Evolutionary conservation across 2,113 vertebrate species (phyloP), one percentile per base, ranked within the genome.

Genomic region (Mormyrus lacerda): DNA sequence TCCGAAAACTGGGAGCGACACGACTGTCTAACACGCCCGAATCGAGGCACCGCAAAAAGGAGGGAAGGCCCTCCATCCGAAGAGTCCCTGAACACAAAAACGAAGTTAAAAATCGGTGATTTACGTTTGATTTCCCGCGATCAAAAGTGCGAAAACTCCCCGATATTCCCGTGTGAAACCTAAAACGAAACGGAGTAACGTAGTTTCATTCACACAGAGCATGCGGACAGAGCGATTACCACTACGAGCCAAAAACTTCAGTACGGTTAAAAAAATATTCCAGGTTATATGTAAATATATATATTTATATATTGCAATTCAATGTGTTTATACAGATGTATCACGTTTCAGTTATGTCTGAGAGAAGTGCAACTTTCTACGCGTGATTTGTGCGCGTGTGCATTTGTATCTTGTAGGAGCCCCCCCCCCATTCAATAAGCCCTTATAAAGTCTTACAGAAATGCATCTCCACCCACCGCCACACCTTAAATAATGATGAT

Each of bases 341-440:
- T 42, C 44, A 89, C 47, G 87, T 45, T 27, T 85, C 58, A 15
- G 48, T 76, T 76, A 85, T 73, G 55, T 50, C 58, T 27, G 2
- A 85, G 31, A 86, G 45, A 92, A 92, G 92, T 93, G 92, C 92
- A 93, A 92, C 90, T 90, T 61, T 85, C 55, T 91, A 31, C 4
- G 85, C 87, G 50, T 85, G 73, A 69, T 85, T 73, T 58, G 84
- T 90, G 89, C 89, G 65, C 88, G 89, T 90, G 69, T 55, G 48
- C 3, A 65, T 89, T 89, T 83, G 10, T 58, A 88, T 50, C 73
- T 90, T 90, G 87, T 21, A 6, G n/a, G 51, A 84, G 10, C 10
- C 58, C 86, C 84, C 3, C 3, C 45, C 45, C 31, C 87, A 31
- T 76, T 69, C 87, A 90, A 87, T 31, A 69, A 92, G 91, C 92